phyloP scores from a whole-genome alignment of 64 coral and sea anemone genomes.

The Stichodactyla helianthus region DNA sequence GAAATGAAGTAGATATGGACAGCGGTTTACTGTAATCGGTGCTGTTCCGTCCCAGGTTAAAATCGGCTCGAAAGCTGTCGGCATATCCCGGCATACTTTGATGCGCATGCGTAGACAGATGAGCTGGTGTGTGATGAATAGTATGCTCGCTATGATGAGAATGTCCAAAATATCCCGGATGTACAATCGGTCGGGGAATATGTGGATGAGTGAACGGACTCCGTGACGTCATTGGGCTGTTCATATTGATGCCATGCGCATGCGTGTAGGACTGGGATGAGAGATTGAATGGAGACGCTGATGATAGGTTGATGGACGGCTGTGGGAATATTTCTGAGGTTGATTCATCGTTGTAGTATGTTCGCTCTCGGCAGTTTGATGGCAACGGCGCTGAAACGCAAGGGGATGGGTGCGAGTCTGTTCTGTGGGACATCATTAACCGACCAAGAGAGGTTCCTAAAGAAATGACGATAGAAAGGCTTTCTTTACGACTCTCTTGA shows the following conservation, averaged over 20 bases:
- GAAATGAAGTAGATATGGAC: slow-evolving; percentile 60
- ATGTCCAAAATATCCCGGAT: slow-evolving; percentile 53
- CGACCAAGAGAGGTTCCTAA: slow-evolving; percentile 51
- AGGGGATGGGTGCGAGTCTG: slow-evolving; percentile 22
- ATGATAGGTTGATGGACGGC: slow-evolving; percentile 1
- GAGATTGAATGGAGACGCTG: slow-evolving; percentile 27
- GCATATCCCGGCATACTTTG: slow-evolving; percentile 32
- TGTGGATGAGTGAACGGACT: slow-evolving; percentile 44
- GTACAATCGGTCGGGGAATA: slow-evolving; percentile 31
- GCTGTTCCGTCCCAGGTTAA: slow-evolving; percentile 29
- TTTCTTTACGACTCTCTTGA: too few relatives aligned
- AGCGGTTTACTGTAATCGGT: slow-evolving; percentile 51
- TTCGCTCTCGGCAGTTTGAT: slow-evolving; percentile 30
- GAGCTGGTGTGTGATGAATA: slow-evolving; percentile 46
- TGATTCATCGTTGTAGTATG: slow-evolving; percentile 18
- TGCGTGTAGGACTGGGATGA: slow-evolving; percentile 40
- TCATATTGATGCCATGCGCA: slow-evolving; percentile 30
- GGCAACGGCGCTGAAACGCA: slow-evolving; percentile 29
- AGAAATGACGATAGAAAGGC: not conserved
- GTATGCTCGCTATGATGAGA: slow-evolving; percentile 48
- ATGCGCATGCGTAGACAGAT: slow-evolving; percentile 42
- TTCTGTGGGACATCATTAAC: slow-evolving; percentile 44
- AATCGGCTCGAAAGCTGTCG: slow-evolving; percentile 39
- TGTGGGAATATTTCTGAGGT: not conserved
- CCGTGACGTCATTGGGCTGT: slow-evolving; percentile 32